Evolutionary conservation across 2,113 vertebrate genomes (phyloP).

Genomic region (Hippocampus abdominalis): DNA sequence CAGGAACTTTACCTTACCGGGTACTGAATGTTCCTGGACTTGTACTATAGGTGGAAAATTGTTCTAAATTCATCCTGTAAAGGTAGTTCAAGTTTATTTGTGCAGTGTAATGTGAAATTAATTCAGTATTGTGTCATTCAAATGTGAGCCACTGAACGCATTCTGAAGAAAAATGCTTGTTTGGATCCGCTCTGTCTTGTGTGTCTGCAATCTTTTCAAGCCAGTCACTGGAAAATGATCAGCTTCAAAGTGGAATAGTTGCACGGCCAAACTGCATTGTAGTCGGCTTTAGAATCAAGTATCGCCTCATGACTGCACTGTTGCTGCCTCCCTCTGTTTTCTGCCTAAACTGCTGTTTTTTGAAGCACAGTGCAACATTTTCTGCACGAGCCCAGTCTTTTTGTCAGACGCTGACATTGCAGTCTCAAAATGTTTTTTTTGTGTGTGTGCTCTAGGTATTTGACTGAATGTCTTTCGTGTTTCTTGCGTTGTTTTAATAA

Average conservation of each 20-base stretch:
- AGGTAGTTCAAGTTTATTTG: constrained; percentile 42
- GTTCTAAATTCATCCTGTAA: constrained; percentile 37
- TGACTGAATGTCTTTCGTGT: constrained; percentile 49
- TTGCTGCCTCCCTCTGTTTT: constrained; percentile 19
- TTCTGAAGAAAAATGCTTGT: constrained; percentile 18
- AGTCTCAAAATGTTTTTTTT: constrained; percentile 4
- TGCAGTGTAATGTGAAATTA: constrained; percentile 51
- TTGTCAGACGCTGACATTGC: constrained; percentile 30
- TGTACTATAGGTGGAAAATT: neutral
- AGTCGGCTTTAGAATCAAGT: constrained; percentile 16
- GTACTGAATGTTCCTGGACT: no score
- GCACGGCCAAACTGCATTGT: constrained; percentile 6
- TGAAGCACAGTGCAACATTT: constrained; percentile 17
- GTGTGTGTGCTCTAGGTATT: constrained; percentile 38
- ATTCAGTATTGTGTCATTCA: constrained; percentile 50
- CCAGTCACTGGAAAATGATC: constrained; percentile 19
- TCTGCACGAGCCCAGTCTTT: constrained; percentile 27
- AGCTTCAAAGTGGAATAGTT: constrained; percentile 11
- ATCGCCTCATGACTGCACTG: constrained; percentile 17
- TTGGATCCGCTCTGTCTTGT: constrained; percentile 22
- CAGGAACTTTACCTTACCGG: no score
- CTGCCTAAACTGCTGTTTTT: constrained; percentile 15
- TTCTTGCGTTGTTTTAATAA: constrained; percentile 52
- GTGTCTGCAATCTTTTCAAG: constrained; percentile 30
- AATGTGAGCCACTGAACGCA: constrained; percentile 27